Evolutionary conservation across 2,797 vertebrate genomes (phyloP).

Genomic region (Limnodromus scolopaceus): DNA sequence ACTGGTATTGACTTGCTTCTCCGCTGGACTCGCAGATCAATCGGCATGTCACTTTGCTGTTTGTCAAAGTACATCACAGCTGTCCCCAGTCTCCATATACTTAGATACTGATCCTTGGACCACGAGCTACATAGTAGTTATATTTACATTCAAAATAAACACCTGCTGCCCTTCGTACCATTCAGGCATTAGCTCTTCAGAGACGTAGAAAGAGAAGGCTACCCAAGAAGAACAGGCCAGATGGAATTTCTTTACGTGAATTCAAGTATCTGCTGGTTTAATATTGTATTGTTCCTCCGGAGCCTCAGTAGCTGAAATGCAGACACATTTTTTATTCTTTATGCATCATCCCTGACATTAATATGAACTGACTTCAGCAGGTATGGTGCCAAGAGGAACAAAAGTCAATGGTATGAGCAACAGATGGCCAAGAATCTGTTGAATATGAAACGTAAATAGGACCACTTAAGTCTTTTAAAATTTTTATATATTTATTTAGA

Average conservation of each 20-base stretch:
- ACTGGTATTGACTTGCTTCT: not conserved
- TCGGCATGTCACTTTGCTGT: not conserved
- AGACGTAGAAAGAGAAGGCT: not conserved
- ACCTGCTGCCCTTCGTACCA: not conserved
- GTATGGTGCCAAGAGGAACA: constrained; percentile 32
- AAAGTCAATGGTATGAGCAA: constrained; percentile 34
- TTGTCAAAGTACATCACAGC: not conserved
- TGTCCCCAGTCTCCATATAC: not conserved
- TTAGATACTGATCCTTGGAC: not conserved
- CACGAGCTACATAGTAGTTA: fast-evolving
- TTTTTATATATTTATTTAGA: not conserved
- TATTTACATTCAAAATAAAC: not conserved
- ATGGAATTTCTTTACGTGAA: not conserved
- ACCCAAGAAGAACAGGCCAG: not conserved
- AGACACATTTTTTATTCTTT: not conserved
- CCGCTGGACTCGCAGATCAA: not conserved
- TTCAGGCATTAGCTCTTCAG: not conserved
- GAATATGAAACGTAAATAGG: constrained; percentile 18
- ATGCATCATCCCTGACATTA: constrained; percentile 24
- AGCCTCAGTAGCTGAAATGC: not conserved
- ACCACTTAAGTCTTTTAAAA: not conserved
- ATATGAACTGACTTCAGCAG: constrained; percentile 16
- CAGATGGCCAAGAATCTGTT: constrained; percentile 24
- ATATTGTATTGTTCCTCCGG: not conserved
- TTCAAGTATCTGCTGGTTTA: not conserved